phyloP scores from a whole-genome alignment of 2,888 invertebrate species.

The Nipponacmea schrenckii region DNA sequence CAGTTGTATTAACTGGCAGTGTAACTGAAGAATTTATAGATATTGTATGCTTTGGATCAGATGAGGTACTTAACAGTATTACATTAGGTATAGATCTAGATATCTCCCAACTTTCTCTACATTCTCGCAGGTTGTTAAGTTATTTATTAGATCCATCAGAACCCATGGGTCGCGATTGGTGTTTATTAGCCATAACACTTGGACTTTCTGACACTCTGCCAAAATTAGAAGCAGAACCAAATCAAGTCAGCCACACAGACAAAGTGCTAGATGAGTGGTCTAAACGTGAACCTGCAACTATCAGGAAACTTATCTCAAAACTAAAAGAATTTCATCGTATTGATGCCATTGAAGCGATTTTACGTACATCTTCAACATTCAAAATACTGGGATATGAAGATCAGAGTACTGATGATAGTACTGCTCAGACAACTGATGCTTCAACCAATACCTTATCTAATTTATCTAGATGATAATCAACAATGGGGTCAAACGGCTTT shows the following conservation, averaged over 20 bases:
- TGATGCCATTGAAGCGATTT: slow-evolving; percentile 74
- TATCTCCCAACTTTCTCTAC: slow-evolving; percentile 74
- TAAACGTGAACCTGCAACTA: slow-evolving; percentile 66
- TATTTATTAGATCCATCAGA: slow-evolving; percentile 71
- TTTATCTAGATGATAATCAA: slow-evolving; percentile 48
- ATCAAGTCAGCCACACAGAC: slow-evolving; percentile 55
- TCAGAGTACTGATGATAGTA: slow-evolving; percentile 53
- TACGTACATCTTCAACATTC: slow-evolving; percentile 67
- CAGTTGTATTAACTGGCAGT: slow-evolving; percentile 68
- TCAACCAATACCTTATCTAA: slow-evolving; percentile 60
- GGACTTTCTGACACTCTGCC: slow-evolving; percentile 72
- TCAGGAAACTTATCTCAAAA: slow-evolving; percentile 73
- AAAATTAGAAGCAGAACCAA: slow-evolving; percentile 66
- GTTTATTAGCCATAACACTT: slow-evolving; percentile 71
- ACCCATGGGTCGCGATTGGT: slow-evolving; percentile 72
- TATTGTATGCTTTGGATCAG: slow-evolving; percentile 73
- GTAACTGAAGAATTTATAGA: slow-evolving; percentile 72
- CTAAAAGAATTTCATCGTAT: slow-evolving; percentile 74
- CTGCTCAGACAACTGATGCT: slow-evolving; percentile 44
- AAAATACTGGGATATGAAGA: slow-evolving; percentile 53
- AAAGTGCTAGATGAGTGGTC: slow-evolving; percentile 71
- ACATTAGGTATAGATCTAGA: slow-evolving; percentile 73
- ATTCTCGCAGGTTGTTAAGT: slow-evolving; percentile 71
- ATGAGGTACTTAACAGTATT: slow-evolving; percentile 69
- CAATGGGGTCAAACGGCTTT: too few relatives aligned